These are phyloP conservation scores for Rhagophthalmus giganteus DNA, from an alignment of 2,888 invertebrate species.

Conservation along the genomic window DNA sequence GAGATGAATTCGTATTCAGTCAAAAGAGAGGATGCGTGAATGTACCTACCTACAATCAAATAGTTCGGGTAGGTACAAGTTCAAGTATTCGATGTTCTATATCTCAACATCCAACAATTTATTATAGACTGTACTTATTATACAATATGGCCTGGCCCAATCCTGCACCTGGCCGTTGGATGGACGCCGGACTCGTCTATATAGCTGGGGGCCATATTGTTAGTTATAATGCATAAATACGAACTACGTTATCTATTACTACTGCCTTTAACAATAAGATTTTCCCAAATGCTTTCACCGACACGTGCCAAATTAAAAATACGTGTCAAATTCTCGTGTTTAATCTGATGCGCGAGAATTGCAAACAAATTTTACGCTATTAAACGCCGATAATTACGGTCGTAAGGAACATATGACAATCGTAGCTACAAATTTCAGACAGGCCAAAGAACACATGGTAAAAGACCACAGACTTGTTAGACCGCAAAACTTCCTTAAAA, in stretches of 20 bases:
- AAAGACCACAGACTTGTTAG: constrained; percentile 49
- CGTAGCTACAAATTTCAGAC: constrained; percentile 33
- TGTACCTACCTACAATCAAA: constrained; percentile 36
- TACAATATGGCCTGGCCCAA: constrained; percentile 38
- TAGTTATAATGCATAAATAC: constrained; percentile 15
- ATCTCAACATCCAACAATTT: constrained; percentile 37
- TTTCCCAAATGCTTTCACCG: background rate
- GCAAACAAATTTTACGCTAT: background rate
- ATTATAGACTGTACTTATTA: constrained; percentile 41
- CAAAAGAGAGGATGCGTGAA: constrained; percentile 36
- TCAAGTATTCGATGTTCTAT: constrained; percentile 34
- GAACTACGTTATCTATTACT: background rate
- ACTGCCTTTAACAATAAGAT: background rate
- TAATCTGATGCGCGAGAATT: too few species aligned
- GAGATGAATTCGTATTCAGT: constrained; percentile 37
- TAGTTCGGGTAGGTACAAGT: constrained; percentile 38
- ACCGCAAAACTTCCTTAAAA: constrained; percentile 42
- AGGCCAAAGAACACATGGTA: constrained; percentile 34
- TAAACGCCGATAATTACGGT: constrained; percentile 15
- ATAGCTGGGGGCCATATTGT: constrained; percentile 32
- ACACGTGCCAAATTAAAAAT: constrained; percentile 29
- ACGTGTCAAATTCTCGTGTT: too few species aligned
- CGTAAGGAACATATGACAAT: constrained; percentile 47
- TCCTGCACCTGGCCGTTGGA: constrained; percentile 37
- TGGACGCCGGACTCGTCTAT: constrained; percentile 36